Evolutionary conservation across 2,113 vertebrate genomes (phyloP).

Genomic region (Phaetusa simplex): DNA sequence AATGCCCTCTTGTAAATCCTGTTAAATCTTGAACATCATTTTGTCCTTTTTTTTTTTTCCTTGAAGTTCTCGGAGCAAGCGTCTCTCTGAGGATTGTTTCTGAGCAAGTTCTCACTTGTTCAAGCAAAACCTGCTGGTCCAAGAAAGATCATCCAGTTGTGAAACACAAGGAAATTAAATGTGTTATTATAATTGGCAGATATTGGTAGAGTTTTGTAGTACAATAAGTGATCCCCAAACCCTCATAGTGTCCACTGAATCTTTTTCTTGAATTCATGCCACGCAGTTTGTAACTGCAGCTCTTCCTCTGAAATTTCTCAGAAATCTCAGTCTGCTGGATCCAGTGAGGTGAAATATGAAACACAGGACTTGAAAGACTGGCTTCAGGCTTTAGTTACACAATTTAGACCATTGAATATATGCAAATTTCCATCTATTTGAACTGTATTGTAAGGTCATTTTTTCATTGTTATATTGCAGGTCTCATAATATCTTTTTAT

Average conservation of each 20-base stretch:
- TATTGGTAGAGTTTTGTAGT: background rate
- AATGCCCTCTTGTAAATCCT: background rate
- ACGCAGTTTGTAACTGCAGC: background rate
- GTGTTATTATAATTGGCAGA: background rate
- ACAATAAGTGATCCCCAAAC: background rate
- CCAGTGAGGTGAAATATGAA: background rate
- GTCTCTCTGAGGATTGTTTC: background rate
- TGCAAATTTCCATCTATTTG: background rate
- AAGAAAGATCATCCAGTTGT: background rate
- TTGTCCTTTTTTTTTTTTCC: background rate
- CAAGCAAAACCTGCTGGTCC: background rate
- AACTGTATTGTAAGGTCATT: background rate
- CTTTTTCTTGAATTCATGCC: background rate
- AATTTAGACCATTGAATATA: background rate
- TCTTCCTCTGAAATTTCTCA: background rate
- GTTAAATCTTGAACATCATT: background rate
- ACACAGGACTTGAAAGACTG: background rate
- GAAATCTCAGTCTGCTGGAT: background rate
- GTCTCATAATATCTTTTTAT: background rate
- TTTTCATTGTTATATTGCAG: background rate
- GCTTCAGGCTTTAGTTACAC: background rate
- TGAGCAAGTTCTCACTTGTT: background rate
- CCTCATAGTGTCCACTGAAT: background rate
- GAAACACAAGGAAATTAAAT: background rate
- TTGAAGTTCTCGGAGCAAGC: background rate